Evolutionary conservation across 35 echinoderm and acorn worm species (phyloP), one percentile per base, ranked within the genome.

Genomic region (Lytechinus variegatus): DNA sequence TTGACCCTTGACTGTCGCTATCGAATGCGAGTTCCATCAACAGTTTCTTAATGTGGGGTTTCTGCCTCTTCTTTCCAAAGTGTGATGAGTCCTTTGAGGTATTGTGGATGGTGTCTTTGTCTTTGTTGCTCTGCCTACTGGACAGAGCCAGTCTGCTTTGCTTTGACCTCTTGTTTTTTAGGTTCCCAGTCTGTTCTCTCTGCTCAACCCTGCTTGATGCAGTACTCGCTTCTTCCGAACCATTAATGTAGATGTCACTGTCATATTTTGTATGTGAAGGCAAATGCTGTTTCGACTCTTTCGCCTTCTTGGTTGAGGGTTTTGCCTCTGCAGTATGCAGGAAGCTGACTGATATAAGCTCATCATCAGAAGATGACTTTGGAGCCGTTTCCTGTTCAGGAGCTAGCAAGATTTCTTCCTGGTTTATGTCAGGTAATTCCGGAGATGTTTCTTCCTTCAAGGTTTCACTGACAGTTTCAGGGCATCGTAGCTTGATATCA

Each of bases 291-390:
- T 10, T 27, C 6, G 88, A 54, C 10, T 12, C 88, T 5, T 44
- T 9, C 88, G 52, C 5, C 29, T 90, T 12, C 88, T 90, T 54
- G 3, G n/a, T 44, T 90, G 29, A 19, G 27, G 13, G 52, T 10
- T 54, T 44, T 90, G n/a, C 24, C 33, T 54, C 28, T 90, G 33
- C 16, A 90, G 28, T 9, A 28, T 93, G 9, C 0, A 93, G 92
- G 54, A 93, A 93, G 92, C 92, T 93, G 54, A 12, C 54, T 4
- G 92, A 54, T 13, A 93, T 57, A 54, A 93, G 54, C 29, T 93
- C 92, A 27, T 93, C 91, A 54, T 93, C 92, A 9, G 54, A 93
- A 10, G 92, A 93, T 55, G 92, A 55, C 27, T 24, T 93, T 11
- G 92, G 27, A 93, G 55, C 52, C 28, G 88, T 54, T 90, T 79